Base-by-base conservation (phyloP, 2,888 invertebrate species). In the Pyralis farinalis region DNA sequence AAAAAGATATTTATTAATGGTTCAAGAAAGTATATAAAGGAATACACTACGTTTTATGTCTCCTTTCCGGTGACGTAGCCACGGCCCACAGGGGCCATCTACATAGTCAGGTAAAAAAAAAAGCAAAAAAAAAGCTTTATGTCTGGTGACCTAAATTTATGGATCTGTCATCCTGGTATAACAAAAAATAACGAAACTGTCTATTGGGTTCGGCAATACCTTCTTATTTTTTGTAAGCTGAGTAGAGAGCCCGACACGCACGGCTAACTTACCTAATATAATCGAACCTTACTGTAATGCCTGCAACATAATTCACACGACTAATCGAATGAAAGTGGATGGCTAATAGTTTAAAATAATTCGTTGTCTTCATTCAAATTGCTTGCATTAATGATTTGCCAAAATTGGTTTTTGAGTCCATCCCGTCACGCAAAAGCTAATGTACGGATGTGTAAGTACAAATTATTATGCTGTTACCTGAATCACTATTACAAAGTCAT, bases 331-430 rank as follows among this genome's bases (percentile, higher is more conserved):
- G 63, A 75, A 77, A 75, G 73, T 67, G 48, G 52, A 52, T 49
- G 47, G 52, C 58, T 66, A 59, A 61, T 67, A 59, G 68, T 48
- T 47, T 47, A 59, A 68, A 69, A 59, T 48, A 37, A 46, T 45
- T 47, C 34, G 7, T 34, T 51, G 63, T 63, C 62, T 61, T 48
- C 54, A 53, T 53, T 61, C 57, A 40, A 60, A 66, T n/a, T n/a
- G 41, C 46, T 40, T 44, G 52, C 53, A 51, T 54, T 63, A 71
- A 70, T 68, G 63, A 63, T 70, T 58, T 54, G 61, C 65, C 64
- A 54, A 77, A 79, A 75, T 75, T 68, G 64, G 63, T 65, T 63
- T 63, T 62, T 46, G 57, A 68, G 62, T 61, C 49, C 59, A 56
- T 53, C 51, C 47, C 51, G 66, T 57, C 74, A 75, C 72, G 74